These are phyloP conservation scores for Epinotia demarniana DNA, from an alignment of 2,888 invertebrate species.

Conservation along the genomic window DNA sequence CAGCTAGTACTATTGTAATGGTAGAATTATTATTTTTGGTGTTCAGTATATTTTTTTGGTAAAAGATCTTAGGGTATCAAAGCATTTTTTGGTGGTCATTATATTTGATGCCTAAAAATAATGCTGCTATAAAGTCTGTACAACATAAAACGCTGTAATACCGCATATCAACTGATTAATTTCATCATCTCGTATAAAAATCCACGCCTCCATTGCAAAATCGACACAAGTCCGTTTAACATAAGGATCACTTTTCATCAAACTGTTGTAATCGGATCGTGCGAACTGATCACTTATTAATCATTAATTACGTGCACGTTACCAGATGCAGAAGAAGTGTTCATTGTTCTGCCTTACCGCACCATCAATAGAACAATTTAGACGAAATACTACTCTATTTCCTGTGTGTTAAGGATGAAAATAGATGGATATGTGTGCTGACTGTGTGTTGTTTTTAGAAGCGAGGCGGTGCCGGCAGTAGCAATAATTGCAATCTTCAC, in stretches of 20 bases:
- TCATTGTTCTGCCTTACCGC: conserved; percentile 6
- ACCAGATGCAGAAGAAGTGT: conserved; percentile 17
- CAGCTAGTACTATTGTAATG: too few relatives aligned
- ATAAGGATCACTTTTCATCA: neutral
- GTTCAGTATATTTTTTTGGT: too few relatives aligned
- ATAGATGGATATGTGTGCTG: neutral
- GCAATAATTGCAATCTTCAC: conserved; percentile 34
- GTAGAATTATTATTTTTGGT: too few relatives aligned
- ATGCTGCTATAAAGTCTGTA: too few relatives aligned
- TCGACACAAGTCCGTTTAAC: neutral
- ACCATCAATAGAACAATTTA: neutral
- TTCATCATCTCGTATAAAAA: neutral
- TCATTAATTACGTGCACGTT: conserved; percentile 16
- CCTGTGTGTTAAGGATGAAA: neutral
- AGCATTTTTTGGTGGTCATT: too few relatives aligned
- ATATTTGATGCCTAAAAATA: too few relatives aligned
- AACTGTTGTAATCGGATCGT: neutral
- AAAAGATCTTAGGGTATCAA: too few relatives aligned
- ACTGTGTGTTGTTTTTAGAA: conserved; percentile 2
- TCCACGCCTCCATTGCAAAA: neutral
- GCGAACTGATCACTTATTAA: conserved; percentile 19
- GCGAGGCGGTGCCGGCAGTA: conserved; percentile 18
- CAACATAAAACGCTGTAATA: neutral
- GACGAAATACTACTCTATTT: neutral
- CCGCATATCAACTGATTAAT: conserved; percentile 3